Evolutionary conservation across 2,113 vertebrate genomes (phyloP), one percentile per base, ranked within the genome.

Genomic region (Platysteira castanea): DNA sequence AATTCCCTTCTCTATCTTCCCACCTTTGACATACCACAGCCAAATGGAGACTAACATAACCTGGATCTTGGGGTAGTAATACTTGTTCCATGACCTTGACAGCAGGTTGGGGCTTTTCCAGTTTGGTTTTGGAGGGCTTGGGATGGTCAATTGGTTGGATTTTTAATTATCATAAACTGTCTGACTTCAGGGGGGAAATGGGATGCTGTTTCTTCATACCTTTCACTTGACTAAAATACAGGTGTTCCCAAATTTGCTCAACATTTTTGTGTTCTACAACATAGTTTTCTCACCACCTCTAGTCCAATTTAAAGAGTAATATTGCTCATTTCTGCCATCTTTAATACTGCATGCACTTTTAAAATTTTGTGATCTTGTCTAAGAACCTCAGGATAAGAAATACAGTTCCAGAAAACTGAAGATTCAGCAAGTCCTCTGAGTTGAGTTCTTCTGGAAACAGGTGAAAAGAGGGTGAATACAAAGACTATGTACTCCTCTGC

Each of bases 111-210:
- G 2, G 4, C 13, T 56, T 14, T 39, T 61, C 69, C 35, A 4
- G 20, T 56, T 69, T 74, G 13, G 4, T 37, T 84, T 87, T 77
- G 13, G 23, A 68, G 18, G 8, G 26, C 1, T 41, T 50, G 8
- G 12, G 1, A 18, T 80, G 18, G 3, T 21, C 39, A 6, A 0
- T 44, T 73, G 9, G 2, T 31, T 71, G 17, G 0, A 31, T 61
- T 81, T 86, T 64, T 63, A 46, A 26, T 17, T 57, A 49, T 30
- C 44, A 68, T 53, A 81, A 70, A 77, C 26, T 6, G 1, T 26
- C 27, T 28, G 8, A 30, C 10, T 81, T 64, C 5, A 1, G 8
- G 5, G 27, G 15, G 14, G 8, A 30, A 50, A 87, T 47, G 8
- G 7, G 21, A 17, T 13, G 10, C 31, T 47, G 4, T 37, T 86